Evolutionary conservation across 2,888 invertebrate species (phyloP).

Genomic region (Latrodectus hesperus): DNA sequence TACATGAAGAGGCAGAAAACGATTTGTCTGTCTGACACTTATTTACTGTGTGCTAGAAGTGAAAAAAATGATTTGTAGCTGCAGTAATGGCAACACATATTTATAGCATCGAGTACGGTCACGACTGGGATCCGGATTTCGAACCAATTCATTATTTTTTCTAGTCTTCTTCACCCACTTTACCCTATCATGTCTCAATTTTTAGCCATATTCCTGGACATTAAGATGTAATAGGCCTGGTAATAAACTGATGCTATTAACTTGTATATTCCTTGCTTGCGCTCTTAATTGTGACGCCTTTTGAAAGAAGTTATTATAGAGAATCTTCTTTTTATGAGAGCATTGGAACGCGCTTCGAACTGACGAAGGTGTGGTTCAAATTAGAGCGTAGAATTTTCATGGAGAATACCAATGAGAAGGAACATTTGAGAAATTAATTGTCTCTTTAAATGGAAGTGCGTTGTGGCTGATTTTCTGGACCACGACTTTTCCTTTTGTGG

Average conservation of each 20-base stretch:
- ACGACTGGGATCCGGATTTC: neutral
- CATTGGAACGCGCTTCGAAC: neutral
- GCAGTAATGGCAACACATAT: neutral
- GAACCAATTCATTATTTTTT: too few species aligned
- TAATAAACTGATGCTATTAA: conserved; percentile 35
- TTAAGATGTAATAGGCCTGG: neutral
- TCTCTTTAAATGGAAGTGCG: neutral
- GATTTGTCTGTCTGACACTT: too few species aligned
- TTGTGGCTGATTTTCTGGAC: neutral
- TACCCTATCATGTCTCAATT: conserved; percentile 2
- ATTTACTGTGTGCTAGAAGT: too few species aligned
- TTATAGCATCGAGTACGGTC: neutral
- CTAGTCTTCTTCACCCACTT: neutral
- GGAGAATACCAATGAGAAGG: conserved; percentile 46
- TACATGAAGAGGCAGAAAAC: too few species aligned
- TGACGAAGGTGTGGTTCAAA: conserved; percentile 46
- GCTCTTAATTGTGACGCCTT: conserved; percentile 38
- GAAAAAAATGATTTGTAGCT: neutral
- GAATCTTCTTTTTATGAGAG: neutral
- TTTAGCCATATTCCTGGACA: neutral
- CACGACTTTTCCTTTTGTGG: neutral
- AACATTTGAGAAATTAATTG: neutral
- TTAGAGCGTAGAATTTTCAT: conserved; percentile 30
- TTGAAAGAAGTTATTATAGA: conserved; percentile 3
- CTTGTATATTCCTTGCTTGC: neutral